phyloP scores from a whole-genome alignment of 2,888 invertebrate species.

The Cabera pusaria region DNA sequence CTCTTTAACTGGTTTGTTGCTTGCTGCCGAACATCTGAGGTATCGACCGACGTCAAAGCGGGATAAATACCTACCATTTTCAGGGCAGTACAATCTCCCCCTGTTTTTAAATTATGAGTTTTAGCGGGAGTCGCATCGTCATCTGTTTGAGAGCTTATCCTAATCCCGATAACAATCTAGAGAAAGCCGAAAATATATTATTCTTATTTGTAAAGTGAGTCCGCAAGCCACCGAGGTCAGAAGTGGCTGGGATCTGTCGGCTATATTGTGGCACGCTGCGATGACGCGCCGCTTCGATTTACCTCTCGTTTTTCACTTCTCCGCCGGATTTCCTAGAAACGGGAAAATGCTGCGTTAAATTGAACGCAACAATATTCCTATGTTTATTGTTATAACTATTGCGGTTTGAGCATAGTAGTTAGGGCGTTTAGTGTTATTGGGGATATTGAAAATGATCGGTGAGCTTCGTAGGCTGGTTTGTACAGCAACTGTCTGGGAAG shows the following conservation, averaged over 20 bases:
- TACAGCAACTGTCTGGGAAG: no score
- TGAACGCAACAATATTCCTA: constrained; percentile 25
- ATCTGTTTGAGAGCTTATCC: constrained; percentile 34
- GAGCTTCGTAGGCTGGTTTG: constrained; percentile 13
- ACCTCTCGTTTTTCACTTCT: constrained; percentile 40
- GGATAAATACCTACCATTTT: constrained; percentile 22
- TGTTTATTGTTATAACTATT: constrained; percentile 34
- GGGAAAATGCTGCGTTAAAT: constrained; percentile 37
- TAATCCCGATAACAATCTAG: constrained; percentile 40
- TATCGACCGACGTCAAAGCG: constrained; percentile 10
- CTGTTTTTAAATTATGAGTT: constrained; percentile 31
- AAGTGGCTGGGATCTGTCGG: no score
- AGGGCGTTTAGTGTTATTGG: constrained; percentile 26
- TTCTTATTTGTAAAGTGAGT: constrained; percentile 41
- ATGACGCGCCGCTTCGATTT: constrained; percentile 41
- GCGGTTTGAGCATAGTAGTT: constrained; percentile 21
- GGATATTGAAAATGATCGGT: constrained; percentile 21
- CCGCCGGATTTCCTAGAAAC: constrained; percentile 30
- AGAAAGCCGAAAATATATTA: constrained; percentile 42
- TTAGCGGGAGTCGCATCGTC: constrained; percentile 27
- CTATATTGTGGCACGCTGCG: constrained; percentile 9
- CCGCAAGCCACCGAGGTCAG: constrained; percentile 5
- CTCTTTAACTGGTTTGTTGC: constrained; percentile 6
- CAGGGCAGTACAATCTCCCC: constrained; percentile 16
- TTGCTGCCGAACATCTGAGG: no score